phyloP scores from a whole-genome alignment of 2,113 vertebrate genomes.

The Urocynchramus pylzowi region DNA sequence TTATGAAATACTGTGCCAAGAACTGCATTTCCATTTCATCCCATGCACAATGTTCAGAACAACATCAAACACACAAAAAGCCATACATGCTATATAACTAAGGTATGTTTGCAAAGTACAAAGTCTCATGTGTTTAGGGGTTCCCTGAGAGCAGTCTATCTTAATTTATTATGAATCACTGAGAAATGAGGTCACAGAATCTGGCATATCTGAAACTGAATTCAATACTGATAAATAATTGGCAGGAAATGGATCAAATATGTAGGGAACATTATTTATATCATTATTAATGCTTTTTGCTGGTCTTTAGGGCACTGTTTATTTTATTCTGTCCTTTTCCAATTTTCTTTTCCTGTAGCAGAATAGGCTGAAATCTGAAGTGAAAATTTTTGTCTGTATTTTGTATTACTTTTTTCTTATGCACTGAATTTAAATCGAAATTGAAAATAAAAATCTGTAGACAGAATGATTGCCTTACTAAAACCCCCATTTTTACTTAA shows the following conservation, averaged over 20 bases:
- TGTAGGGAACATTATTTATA: background rate
- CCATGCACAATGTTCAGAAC: background rate
- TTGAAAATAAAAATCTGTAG: background rate
- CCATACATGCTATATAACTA: background rate
- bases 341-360: background rate
- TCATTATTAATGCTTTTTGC: fast-evolving
- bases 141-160: background rate
- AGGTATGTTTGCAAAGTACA: background rate
- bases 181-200: background rate
- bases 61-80: background rate
- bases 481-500: background rate
- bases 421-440: background rate
- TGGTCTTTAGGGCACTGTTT: background rate
- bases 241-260: background rate
- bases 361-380: background rate
- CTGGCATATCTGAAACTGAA: background rate
- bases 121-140: background rate
- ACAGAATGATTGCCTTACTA: background rate
- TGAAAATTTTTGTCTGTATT: background rate
- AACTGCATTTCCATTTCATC: background rate
- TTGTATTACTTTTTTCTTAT: background rate
- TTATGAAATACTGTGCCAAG: background rate
- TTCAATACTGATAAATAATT: background rate
- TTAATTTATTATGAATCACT: background rate
- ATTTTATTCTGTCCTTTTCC: background rate